Conservation (phyloP, 23 tunicate genomes). For the Trididemnum clinides region DNA sequence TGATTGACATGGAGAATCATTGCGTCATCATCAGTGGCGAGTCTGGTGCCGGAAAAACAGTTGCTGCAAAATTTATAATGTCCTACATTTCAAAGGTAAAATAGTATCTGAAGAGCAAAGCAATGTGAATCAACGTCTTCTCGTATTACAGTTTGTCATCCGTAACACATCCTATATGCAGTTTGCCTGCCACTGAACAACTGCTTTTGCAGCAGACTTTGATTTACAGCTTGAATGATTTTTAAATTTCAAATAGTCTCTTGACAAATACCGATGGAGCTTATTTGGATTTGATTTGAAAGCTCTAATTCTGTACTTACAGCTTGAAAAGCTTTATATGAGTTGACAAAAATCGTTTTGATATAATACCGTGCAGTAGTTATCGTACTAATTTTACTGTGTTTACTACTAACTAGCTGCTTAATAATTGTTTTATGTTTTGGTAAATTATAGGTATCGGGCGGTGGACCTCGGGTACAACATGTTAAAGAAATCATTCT, state of each 20-base stretch:
- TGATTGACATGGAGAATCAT: conserved; percentile 93
- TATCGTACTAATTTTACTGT: too few relatives aligned
- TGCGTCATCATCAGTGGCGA: conserved; percentile 99
- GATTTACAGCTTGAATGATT: not conserved
- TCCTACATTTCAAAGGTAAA: conserved; percentile 91
- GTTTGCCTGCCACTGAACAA: not conserved
- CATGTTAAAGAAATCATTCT: conserved; percentile 94
- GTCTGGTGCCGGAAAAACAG: conserved; percentile 99
- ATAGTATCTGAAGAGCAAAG: too few relatives aligned
- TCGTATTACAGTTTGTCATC: not conserved
- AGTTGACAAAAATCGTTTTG: too few relatives aligned
- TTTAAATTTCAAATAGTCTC: not conserved
- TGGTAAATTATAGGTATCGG: conserved; percentile 66
- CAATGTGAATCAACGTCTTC: too few relatives aligned
- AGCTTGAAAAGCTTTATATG: too few relatives aligned
- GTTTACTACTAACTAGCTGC: too few relatives aligned
- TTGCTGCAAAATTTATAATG: conserved; percentile 99
- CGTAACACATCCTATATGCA: not conserved
- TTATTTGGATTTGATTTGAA: too few relatives aligned
- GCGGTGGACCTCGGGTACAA: conserved; percentile 85
- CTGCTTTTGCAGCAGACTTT: not conserved
- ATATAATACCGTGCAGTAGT: too few relatives aligned
- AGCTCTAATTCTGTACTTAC: too few relatives aligned
- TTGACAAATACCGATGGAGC: too few relatives aligned
- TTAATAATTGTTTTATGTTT: not conserved